These are phyloP conservation scores for Sylvia atricapilla DNA, from an alignment of 2,113 vertebrate species.

Conservation along the genomic window DNA sequence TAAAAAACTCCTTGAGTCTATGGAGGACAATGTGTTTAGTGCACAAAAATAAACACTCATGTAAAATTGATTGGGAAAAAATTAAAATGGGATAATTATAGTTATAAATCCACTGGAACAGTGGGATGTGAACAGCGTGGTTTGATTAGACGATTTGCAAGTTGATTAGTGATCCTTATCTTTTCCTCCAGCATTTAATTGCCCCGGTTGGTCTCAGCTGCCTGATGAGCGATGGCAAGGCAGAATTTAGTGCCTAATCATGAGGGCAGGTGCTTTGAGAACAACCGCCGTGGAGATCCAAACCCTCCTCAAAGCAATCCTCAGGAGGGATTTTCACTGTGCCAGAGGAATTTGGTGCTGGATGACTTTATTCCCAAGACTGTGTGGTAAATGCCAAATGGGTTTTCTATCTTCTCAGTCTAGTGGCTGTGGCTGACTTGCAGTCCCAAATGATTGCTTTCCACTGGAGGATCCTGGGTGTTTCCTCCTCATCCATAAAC, in stretches of 20 bases:
- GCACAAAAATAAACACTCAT: conserved; percentile 55
- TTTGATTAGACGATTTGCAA: conserved; percentile 67
- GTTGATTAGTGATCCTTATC: conserved; percentile 61
- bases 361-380: neutral
- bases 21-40: conserved; percentile 41
- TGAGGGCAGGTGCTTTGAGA: neutral
- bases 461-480: neutral
- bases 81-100: conserved; percentile 58
- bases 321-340: neutral
- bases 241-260: conserved; percentile 21
- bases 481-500: neutral
- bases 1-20: conserved; percentile 13
- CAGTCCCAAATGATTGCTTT: neutral
- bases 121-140: conserved; percentile 16
- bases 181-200: conserved; percentile 43
- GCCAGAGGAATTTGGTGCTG: neutral
- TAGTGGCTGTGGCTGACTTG: neutral
- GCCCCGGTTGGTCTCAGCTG: conserved; percentile 5
- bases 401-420: neutral
- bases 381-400: neutral
- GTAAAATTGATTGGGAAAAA: conserved; percentile 60
- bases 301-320: neutral
- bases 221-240: neutral
- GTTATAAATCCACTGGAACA: conserved; percentile 53
- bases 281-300: neutral